Evolutionary conservation across 2,888 invertebrate species (phyloP).

Genomic region (Limnephilus rhombicus): DNA sequence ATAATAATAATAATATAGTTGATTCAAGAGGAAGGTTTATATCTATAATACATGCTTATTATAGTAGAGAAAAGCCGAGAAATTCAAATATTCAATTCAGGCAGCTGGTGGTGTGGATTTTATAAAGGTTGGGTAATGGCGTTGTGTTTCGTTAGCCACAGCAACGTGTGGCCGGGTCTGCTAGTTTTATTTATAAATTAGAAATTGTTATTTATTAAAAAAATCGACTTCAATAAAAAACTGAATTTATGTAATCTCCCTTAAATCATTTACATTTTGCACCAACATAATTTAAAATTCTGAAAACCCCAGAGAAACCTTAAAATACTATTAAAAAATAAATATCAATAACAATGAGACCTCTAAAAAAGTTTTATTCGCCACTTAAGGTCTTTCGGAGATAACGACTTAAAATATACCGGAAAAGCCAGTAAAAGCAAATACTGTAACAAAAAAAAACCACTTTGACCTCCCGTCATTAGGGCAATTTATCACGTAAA

Average conservation of each 20-base stretch:
- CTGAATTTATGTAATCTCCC: background rate
- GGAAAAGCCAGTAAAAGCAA: conserved; percentile 1
- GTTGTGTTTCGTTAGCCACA: too few relatives aligned
- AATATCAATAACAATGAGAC: background rate
- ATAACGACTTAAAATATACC: background rate
- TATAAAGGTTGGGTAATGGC: too few relatives aligned
- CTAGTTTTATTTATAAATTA: too few relatives aligned
- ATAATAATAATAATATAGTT: too few relatives aligned
- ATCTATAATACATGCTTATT: too few relatives aligned
- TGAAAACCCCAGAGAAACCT: background rate
- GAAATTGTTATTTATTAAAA: too few relatives aligned
- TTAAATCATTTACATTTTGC: background rate
- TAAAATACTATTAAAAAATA: background rate
- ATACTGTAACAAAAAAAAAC: background rate
- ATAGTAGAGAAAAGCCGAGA: too few relatives aligned
- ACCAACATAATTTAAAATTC: background rate
- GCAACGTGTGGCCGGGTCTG: too few relatives aligned
- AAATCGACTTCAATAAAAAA: too few relatives aligned
- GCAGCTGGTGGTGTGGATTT: too few relatives aligned
- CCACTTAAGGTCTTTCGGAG: background rate
- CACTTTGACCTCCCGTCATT: conserved; percentile 9
- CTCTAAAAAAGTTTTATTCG: background rate
- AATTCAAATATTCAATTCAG: too few relatives aligned
- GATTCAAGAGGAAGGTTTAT: too few relatives aligned
- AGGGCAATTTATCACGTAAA: conserved; percentile 49